Percentiles rank a stretch among this genome's conserved stretches.
phyloP scores from a whole-genome alignment of 1,140 invertebrate genomes.

The Panagrolaimus sp. region DNA sequence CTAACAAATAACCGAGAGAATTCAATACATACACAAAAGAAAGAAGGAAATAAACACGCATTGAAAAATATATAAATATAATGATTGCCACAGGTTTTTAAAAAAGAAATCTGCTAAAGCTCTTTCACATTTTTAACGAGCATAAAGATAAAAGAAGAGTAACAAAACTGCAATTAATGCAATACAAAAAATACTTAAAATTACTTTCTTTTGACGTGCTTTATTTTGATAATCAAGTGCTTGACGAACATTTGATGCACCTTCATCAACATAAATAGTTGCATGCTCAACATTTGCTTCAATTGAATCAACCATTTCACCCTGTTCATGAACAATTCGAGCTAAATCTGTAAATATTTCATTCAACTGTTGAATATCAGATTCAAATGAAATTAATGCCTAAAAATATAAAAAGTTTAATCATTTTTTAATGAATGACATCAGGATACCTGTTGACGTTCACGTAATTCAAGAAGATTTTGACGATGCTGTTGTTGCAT shows the following conservation, averaged over 20 bases:
- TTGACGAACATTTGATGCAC: slow-evolving; percentile 47
- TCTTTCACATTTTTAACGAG: background rate
- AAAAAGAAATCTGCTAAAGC: too few relatives aligned
- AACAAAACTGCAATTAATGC: slow-evolving; percentile 39
- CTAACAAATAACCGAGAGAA: too few relatives aligned
- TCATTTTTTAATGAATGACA: slow-evolving; percentile 1
- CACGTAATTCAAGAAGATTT: slow-evolving; percentile 75
- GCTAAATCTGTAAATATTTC: slow-evolving; percentile 97
- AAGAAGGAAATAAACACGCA: too few relatives aligned
- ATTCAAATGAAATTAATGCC: slow-evolving; percentile 65
- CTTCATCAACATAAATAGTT: slow-evolving; percentile 50
- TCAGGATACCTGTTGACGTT: slow-evolving; percentile 72
- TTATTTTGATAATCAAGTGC: slow-evolving; percentile 51
- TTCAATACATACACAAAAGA: too few relatives aligned
- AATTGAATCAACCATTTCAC: slow-evolving; percentile 86
- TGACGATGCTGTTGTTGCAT: slow-evolving; percentile 80
- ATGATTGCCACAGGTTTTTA: too few relatives aligned
- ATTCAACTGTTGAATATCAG: slow-evolving; percentile 88
- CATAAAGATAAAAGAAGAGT: slow-evolving; percentile 38
- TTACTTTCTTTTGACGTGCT: slow-evolving; percentile 51
- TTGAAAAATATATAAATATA: too few relatives aligned
- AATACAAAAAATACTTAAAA: slow-evolving; percentile 46
- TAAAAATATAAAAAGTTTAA: slow-evolving; percentile 25
- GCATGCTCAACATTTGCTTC: slow-evolving; percentile 88
- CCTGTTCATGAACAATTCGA: slow-evolving; percentile 89